Evolutionary conservation across 2,797 vertebrate genomes (phyloP), one percentile per base, ranked within the genome.

Genomic region (Thalassophryne amazonica): DNA sequence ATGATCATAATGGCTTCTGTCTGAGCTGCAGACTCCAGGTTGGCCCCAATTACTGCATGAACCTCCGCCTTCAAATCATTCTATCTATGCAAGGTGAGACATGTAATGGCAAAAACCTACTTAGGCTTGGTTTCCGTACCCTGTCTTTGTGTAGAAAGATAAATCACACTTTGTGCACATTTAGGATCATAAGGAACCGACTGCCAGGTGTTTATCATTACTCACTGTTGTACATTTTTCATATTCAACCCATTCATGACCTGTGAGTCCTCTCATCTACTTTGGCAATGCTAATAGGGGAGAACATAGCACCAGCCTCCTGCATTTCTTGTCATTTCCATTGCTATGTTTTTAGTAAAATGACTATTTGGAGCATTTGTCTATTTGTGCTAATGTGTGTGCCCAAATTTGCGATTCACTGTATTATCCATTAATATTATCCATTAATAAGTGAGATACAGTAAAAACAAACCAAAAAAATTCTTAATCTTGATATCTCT

Each of bases 1-100:
- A 80, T 80, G 73, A 81, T 79, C 81, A 70, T 86, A 86, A 84
- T 83, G 78, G 76, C 76, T 80, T 81, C 81, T 60, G 72, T 80
- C 76, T 71, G 76, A 70, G 76, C 73, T 52, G 69, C 72, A 71
- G 76, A 71, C 78, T 69, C 47, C 73, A 73, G 78, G 84, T 84
- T 86, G 84, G 76, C 78, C 81, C 76, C 80, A 86, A 85, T 87
- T 86, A 87, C 66, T 60, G 72, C 55, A 25, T 83, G 78, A 83
- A 86, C 81, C 80, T 12, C 31, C 73, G 76, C 70, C 71, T 77
- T 80, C 76, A 84, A 81, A 84, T 84, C 83, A 84, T 80, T 54
- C 64, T 66, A 62, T 81, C 80, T 71, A 68, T 78, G 80, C 75
- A 78, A 81, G 85, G 80, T 82, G 75, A 76, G 75, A 76, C 33